Conservation (phyloP, 1,140 invertebrate species). For the Formica selysi region DNA sequence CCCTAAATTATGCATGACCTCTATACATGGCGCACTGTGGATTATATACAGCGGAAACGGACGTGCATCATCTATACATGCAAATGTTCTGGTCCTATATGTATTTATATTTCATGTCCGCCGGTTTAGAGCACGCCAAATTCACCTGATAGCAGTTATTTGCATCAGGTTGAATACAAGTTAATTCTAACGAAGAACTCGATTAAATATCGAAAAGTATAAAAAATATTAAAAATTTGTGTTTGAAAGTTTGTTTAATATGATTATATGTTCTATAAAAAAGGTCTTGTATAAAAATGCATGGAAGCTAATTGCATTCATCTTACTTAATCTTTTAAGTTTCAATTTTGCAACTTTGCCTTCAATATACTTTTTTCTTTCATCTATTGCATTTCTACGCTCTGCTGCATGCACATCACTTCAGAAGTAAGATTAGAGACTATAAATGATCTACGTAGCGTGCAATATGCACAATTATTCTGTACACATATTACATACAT, state of each 20-base stretch:
- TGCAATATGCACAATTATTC: background rate
- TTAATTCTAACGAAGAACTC: background rate
- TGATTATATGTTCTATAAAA: conserved; percentile 11
- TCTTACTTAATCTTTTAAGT: conserved; percentile 15
- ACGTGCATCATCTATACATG: conserved; percentile 45
- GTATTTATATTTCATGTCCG: conserved; percentile 34
- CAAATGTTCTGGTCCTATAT: conserved; percentile 14
- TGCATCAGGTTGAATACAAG: background rate
- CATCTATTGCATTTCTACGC: conserved; percentile 29
- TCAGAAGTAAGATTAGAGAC: conserved; percentile 4
- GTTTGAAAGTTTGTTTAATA: background rate
- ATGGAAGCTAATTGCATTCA: conserved; percentile 26
- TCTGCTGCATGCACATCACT: conserved; percentile 43
- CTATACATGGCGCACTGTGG: conserved; percentile 31
- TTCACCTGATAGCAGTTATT: background rate
- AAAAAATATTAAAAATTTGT: background rate
- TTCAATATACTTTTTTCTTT: conserved; percentile 20
- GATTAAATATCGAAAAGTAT: background rate
- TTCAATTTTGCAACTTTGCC: conserved; percentile 12
- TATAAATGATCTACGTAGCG: background rate
- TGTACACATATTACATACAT: background rate
- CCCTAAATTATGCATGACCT: conserved; percentile 47
- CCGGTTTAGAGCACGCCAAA: conserved; percentile 7
- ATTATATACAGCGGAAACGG: conserved; percentile 35
- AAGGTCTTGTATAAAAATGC: background rate